These are phyloP conservation scores for Phyllotreta cruciferae DNA, from an alignment of 2,888 invertebrate genomes.

Conservation along the genomic window DNA sequence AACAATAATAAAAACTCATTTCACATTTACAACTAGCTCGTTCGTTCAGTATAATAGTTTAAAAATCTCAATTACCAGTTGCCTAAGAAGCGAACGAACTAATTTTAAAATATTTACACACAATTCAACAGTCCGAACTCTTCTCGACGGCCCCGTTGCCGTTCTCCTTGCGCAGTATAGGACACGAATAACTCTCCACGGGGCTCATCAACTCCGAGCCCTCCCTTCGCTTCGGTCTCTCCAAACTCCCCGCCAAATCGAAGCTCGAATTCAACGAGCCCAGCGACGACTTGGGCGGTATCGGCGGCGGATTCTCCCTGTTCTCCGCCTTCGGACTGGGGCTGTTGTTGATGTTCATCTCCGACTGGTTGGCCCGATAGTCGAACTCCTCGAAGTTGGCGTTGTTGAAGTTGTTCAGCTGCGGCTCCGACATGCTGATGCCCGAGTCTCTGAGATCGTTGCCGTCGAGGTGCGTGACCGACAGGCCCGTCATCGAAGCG, in stretches of 20 bases:
- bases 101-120: constrained; percentile 12
- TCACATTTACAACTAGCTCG: neutral
- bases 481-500: constrained; percentile 46
- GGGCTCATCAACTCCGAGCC: constrained; percentile 40
- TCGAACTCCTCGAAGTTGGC: constrained; percentile 60
- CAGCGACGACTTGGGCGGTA: constrained; percentile 53
- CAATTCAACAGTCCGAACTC: constrained; percentile 24
- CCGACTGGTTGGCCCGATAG: constrained; percentile 53
- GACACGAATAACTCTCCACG: constrained; percentile 58
- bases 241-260: constrained; percentile 49
- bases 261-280: constrained; percentile 52
- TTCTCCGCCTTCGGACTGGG: constrained; percentile 50
- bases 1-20: constrained; percentile 2
- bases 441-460: constrained; percentile 67
- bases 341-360: constrained; percentile 56
- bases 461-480: constrained; percentile 44
- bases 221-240: constrained; percentile 43
- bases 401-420: constrained; percentile 59
- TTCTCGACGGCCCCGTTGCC: constrained; percentile 27
- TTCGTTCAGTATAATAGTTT: constrained; percentile 3
- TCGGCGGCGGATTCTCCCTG: constrained; percentile 56
- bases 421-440: constrained; percentile 58
- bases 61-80: neutral
- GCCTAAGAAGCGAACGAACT: constrained; percentile 7
- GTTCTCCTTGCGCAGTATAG: constrained; percentile 53